Percentiles rank a stretch among this genome's conserved stretches.
phyloP scores from a whole-genome alignment of 2,797 vertebrate genomes.

The Ptychobarbus kaznakovi region DNA sequence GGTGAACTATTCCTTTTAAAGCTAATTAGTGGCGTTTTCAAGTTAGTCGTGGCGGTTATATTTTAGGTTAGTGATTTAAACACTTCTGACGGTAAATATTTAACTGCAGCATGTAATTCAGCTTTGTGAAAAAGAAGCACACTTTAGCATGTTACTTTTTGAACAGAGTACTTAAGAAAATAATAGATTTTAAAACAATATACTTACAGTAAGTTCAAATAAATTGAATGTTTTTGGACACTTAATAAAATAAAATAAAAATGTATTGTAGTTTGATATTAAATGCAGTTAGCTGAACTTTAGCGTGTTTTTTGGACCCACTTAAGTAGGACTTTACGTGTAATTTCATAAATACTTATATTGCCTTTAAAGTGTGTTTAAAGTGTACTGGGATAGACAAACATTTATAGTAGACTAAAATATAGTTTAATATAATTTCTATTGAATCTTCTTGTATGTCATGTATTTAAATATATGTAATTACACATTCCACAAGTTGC shows the following conservation, averaged over 20 bases:
- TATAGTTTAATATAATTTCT: not conserved
- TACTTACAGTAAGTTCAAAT: not conserved
- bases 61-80: not conserved
- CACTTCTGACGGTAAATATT: not conserved
- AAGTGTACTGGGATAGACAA: not conserved
- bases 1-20: not conserved
- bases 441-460: not conserved
- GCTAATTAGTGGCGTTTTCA: not conserved
- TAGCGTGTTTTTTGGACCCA: not conserved
- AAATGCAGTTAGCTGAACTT: not conserved
- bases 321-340: not conserved
- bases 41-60: not conserved
- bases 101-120: not conserved
- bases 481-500: not conserved
- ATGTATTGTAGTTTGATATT: not conserved
- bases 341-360: not conserved
- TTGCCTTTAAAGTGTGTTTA: not conserved
- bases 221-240: not conserved
- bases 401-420: not conserved
- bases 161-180: not conserved
- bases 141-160: not conserved
- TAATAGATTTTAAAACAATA: not conserved
- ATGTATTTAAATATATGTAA: not conserved
- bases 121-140: not conserved
- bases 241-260: not conserved